These are phyloP conservation scores for Anisognathus igniventris DNA, from an alignment of 2,797 vertebrate species.

Conservation along the genomic window DNA sequence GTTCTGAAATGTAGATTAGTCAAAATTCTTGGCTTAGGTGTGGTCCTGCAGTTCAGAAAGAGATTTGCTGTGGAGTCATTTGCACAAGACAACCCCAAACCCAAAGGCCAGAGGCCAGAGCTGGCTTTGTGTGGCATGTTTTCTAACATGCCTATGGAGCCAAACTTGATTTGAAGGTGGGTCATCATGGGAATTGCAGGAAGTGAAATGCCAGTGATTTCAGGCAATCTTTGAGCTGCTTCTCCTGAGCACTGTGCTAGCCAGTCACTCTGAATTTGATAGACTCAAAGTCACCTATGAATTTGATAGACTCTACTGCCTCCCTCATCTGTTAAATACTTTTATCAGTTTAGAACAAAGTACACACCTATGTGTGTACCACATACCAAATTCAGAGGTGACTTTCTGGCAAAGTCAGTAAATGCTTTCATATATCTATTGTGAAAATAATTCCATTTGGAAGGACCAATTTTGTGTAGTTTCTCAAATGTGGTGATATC, in stretches of 20 bases:
- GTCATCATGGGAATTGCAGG: not conserved
- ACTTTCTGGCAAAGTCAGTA: not conserved
- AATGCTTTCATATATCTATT: not conserved
- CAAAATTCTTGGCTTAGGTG: not conserved
- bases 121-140: not conserved
- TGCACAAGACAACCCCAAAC: accelerated
- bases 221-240: not conserved
- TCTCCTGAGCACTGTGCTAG: too few species aligned
- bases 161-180: not conserved
- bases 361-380: not conserved
- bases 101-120: not conserved
- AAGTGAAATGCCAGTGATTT: not conserved
- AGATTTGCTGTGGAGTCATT: not conserved
- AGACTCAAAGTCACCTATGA: not conserved
- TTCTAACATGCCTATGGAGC: not conserved
- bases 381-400: not conserved
- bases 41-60: not conserved
- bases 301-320: not conserved
- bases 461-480: not conserved
- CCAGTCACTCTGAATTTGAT: too few species aligned
- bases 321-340: not conserved
- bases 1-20: not conserved
- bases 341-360: not conserved
- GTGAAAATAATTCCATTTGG: not conserved
- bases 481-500: not conserved